These are phyloP conservation scores for Pluvialis apricaria DNA, from an alignment of 2,113 vertebrate species.

Conservation along the genomic window DNA sequence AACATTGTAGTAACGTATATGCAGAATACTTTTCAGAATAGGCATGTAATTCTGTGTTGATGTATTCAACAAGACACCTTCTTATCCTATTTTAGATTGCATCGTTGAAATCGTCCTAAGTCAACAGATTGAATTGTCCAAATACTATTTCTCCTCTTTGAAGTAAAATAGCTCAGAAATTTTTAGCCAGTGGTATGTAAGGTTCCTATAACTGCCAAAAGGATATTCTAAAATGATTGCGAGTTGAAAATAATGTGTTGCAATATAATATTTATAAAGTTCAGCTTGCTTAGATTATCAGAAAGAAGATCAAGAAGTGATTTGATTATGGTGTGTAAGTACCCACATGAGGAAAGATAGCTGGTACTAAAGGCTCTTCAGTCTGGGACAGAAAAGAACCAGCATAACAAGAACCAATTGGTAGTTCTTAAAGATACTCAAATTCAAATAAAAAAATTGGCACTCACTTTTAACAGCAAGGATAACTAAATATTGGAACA, in stretches of 20 bases:
- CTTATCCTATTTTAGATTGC: background rate
- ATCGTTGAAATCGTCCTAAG: background rate
- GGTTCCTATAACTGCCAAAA: background rate
- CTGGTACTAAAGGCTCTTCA: background rate
- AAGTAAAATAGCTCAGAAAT: background rate
- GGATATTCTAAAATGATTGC: slow-evolving; percentile 13
- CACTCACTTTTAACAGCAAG: background rate
- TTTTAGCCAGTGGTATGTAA: background rate
- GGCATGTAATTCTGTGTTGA: background rate
- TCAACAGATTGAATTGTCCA: background rate
- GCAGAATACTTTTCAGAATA: background rate
- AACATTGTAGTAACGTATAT: background rate
- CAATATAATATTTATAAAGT: slow-evolving; percentile 32
- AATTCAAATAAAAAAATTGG: background rate
- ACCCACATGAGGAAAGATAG: background rate
- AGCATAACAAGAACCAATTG: background rate
- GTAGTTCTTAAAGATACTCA: background rate
- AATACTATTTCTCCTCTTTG: background rate
- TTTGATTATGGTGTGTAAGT: slow-evolving; percentile 5
- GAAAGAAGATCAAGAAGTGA: slow-evolving; percentile 15
- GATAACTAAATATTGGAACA: background rate
- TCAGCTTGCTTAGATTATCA: slow-evolving; percentile 23
- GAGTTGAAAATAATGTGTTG: slow-evolving; percentile 7
- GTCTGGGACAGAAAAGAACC: background rate
- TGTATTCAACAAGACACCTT: background rate